A percentile compares a stretch with the other conserved stretches of the same genome.
These are phyloP conservation scores for Tapirus terrestris DNA, from an alignment of 2,113 vertebrate genomes.

Conservation along the genomic window DNA sequence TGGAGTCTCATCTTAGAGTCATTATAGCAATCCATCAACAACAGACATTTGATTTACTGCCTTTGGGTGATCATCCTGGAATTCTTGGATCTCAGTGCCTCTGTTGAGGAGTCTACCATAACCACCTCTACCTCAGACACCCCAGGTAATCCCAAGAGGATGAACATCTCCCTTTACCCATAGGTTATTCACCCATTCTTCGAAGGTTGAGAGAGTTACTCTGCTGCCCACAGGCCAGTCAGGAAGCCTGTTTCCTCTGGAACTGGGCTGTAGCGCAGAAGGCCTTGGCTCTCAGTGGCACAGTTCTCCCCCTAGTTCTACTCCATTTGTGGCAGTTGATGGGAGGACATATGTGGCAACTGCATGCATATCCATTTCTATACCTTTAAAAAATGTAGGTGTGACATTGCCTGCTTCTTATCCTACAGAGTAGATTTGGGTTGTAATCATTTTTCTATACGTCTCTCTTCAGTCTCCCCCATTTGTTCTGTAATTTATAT, in stretches of 20 bases:
- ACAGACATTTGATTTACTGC: slow-evolving; percentile 95
- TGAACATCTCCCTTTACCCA: slow-evolving; percentile 34
- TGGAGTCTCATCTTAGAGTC: slow-evolving; percentile 91
- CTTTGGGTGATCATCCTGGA: slow-evolving; percentile 93
- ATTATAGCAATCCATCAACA: slow-evolving; percentile 91
- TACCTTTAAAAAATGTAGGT: background rate
- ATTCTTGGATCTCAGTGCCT: slow-evolving; percentile 88
- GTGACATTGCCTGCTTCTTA: background rate
- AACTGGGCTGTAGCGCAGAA: background rate
- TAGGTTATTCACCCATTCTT: background rate
- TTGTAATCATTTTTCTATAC: background rate
- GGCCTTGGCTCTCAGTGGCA: background rate
- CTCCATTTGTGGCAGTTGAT: background rate
- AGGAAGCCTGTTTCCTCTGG: background rate
- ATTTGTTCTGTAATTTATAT: background rate
- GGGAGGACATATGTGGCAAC: background rate
- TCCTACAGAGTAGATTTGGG: background rate
- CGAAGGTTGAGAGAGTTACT: background rate
- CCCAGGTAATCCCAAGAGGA: slow-evolving; percentile 48
- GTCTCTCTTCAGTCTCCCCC: background rate
- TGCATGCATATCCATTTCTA: background rate
- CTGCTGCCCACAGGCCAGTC: background rate
- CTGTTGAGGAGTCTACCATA: slow-evolving; percentile 79
- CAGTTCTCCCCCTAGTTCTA: no score
- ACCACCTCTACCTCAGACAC: background rate